These are phyloP conservation scores for Drosophila triauraria DNA, from an alignment of 1,140 invertebrate genomes.

Conservation along the genomic window DNA sequence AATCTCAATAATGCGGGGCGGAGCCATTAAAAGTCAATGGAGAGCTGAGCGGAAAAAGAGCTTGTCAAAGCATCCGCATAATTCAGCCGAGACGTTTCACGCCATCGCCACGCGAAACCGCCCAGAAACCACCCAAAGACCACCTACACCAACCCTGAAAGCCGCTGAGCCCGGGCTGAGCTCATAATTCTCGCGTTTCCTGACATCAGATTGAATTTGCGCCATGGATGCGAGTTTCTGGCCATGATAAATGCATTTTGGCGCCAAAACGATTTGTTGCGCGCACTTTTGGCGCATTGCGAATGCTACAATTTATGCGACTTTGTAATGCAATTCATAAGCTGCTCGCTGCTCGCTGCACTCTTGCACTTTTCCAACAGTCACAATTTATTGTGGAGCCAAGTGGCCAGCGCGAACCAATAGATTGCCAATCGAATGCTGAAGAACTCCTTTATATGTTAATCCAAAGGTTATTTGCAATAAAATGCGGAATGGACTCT, in stretches of 20 bases:
- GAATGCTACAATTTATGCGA: constrained; percentile 67
- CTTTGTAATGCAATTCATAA: constrained; percentile 80
- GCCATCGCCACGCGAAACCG: constrained; percentile 11
- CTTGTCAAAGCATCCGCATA: constrained; percentile 54
- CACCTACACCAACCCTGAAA: not conserved
- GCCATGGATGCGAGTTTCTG: constrained; percentile 62
- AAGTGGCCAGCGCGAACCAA: constrained; percentile 63
- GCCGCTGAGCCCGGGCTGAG: constrained; percentile 24
- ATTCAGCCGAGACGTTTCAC: constrained; percentile 42
- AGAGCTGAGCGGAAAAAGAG: constrained; percentile 48
- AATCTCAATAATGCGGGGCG: constrained; percentile 51
- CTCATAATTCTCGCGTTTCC: constrained; percentile 71
- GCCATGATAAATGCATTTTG: constrained; percentile 68
- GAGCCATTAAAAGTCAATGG: constrained; percentile 52
- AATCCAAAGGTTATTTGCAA: constrained; percentile 51
- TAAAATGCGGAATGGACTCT: constrained; percentile 23
- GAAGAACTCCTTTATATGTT: constrained; percentile 64
- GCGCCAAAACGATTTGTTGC: constrained; percentile 74
- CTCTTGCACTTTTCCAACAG: constrained; percentile 34
- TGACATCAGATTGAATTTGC: constrained; percentile 69
- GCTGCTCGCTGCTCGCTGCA: constrained; percentile 34
- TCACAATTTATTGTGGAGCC: constrained; percentile 66
- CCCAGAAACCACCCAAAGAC: not conserved
- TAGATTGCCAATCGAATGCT: constrained; percentile 36
- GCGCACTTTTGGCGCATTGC: constrained; percentile 63